These are phyloP conservation scores for Gymnocheta viridis DNA, from an alignment of 2,888 invertebrate species.

Conservation along the genomic window DNA sequence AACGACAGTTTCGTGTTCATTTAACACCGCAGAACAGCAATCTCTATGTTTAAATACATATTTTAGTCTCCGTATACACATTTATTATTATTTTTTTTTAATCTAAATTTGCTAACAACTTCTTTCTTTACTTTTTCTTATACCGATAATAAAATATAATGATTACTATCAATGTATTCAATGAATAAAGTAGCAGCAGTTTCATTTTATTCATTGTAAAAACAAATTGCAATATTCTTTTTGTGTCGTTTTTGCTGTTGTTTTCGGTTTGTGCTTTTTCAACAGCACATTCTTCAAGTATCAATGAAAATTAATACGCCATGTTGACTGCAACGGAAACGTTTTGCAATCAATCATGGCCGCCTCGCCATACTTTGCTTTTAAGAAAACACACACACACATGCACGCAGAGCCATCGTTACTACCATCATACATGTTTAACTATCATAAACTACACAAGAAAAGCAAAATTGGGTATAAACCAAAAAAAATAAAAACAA, in stretches of 20 bases:
- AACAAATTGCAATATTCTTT: background rate
- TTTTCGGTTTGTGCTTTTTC: background rate
- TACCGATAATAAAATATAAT: background rate
- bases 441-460: background rate
- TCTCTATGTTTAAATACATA: no score
- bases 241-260: background rate
- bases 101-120: background rate
- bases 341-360: conserved; percentile 63
- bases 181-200: conserved; percentile 22
- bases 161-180: background rate
- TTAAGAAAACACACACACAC: background rate
- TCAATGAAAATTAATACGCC: conserved; percentile 66
- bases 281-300: conserved; percentile 36
- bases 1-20: no score
- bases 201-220: background rate
- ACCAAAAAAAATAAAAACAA: conserved; percentile 16
- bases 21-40: no score
- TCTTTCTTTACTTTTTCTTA: background rate
- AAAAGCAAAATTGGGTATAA: background rate
- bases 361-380: conserved; percentile 31
- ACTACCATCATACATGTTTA: background rate
- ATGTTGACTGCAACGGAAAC: conserved; percentile 67
- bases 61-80: no score
- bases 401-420: background rate
- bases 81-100: background rate